These are phyloP conservation scores for Sarcophaga peregrina DNA, from an alignment of 1,140 invertebrate species.

Conservation along the genomic window DNA sequence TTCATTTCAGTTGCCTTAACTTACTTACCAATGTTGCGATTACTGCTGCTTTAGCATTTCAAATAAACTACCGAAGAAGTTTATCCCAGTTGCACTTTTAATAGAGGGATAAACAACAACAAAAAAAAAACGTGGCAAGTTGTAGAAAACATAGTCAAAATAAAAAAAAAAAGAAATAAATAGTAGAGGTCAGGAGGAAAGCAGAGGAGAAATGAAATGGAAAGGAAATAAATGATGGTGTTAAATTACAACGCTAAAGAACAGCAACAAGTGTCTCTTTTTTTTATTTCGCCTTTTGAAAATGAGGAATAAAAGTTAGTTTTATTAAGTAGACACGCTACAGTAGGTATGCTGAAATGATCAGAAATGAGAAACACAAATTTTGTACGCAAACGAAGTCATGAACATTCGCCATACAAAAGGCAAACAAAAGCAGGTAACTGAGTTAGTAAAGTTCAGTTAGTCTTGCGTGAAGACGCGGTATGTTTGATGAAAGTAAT, in stretches of 20 bases:
- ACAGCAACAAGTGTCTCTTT: slow-evolving; percentile 23
- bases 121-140: not conserved
- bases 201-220: not conserved
- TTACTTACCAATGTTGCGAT: not conserved
- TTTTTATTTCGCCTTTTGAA: too few relatives aligned
- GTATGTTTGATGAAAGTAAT: too few relatives aligned
- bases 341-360: too few relatives aligned
- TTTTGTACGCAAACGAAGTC: too few relatives aligned
- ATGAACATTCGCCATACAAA: too few relatives aligned
- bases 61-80: not conserved
- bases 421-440: too few relatives aligned
- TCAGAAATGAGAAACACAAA: too few relatives aligned
- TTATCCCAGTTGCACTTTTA: not conserved
- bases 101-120: not conserved
- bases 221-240: slow-evolving; percentile 37
- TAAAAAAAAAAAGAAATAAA: too few relatives aligned
- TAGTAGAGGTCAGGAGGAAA: not conserved
- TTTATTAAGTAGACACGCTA: not conserved
- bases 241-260: slow-evolving; percentile 30
- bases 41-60: not conserved
- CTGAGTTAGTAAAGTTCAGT: too few relatives aligned
- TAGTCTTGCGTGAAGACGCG: too few relatives aligned
- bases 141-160: not conserved
- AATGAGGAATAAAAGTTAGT: not conserved
- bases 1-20: not conserved